phyloP scores from a whole-genome alignment of 2,797 vertebrate genomes.

The Amniataba percoides region DNA sequence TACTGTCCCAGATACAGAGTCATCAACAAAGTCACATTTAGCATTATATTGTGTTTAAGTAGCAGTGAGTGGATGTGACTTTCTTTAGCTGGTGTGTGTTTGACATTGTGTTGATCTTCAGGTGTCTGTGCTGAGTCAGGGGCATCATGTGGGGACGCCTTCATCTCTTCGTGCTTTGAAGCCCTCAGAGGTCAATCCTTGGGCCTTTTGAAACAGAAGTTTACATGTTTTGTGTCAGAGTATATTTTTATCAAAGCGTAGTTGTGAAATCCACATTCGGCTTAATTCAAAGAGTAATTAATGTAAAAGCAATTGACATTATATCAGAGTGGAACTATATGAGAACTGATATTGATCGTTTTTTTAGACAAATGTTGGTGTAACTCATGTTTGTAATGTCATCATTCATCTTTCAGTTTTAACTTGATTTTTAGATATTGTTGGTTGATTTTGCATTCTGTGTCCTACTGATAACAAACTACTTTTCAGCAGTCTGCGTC shows the following conservation, averaged over 20 bases:
- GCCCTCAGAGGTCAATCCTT: conserved; percentile 3
- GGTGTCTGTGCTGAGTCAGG: conserved; percentile 18
- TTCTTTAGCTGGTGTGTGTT: conserved; percentile 5
- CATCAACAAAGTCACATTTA: conserved; percentile 19
- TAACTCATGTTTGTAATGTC: not conserved
- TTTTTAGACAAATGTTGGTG: not conserved
- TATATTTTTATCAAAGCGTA: conserved; percentile 1
- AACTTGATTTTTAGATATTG: not conserved
- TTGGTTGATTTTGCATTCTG: not conserved
- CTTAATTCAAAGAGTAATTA: not conserved
- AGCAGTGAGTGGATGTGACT: not conserved
- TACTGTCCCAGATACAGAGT: conserved; percentile 1
- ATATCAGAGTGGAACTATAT: not conserved
- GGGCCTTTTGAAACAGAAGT: conserved; percentile 17
- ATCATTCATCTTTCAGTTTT: not conserved
- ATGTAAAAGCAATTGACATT: not conserved
- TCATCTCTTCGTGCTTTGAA: conserved; percentile 23
- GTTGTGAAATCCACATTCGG: not conserved
- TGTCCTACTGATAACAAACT: not conserved
- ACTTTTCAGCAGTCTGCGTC: not conserved
- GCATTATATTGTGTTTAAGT: not conserved
- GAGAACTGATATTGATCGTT: not conserved
- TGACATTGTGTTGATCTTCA: conserved; percentile 6
- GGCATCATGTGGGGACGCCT: not conserved
- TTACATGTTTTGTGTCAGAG: conserved; percentile 1